These are phyloP conservation scores for Nowickia ferox DNA, from an alignment of 2,888 invertebrate species.

Conservation along the genomic window DNA sequence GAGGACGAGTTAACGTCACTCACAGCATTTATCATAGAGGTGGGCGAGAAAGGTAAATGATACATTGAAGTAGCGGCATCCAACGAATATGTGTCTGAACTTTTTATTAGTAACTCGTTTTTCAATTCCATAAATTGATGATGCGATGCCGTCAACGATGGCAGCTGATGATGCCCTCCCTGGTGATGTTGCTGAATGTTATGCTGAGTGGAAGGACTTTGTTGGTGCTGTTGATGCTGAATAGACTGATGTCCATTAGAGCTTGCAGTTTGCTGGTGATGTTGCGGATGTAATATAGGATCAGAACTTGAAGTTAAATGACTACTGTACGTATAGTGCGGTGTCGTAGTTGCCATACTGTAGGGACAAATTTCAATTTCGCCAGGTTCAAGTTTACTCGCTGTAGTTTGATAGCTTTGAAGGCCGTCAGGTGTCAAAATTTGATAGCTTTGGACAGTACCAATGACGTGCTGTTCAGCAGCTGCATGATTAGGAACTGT, in stretches of 20 bases:
- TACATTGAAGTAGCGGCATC: conserved; percentile 81
- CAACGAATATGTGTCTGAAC: conserved; percentile 79
- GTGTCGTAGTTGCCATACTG: conserved; percentile 75
- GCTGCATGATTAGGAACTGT: conserved; percentile 73
- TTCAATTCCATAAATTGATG: conserved; percentile 82
- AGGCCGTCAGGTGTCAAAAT: conserved; percentile 81
- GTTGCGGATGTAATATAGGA: conserved; percentile 73
- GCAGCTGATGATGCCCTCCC: conserved; percentile 66
- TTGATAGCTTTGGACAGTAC: conserved; percentile 82
- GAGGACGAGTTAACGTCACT: conserved; percentile 81
- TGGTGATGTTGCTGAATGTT: conserved; percentile 71
- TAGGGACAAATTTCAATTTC: conserved; percentile 81
- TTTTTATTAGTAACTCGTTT: conserved; percentile 80
- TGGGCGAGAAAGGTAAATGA: conserved; percentile 82
- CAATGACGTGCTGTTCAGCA: conserved; percentile 80
- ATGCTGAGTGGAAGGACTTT: conserved; percentile 44
- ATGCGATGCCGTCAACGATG: conserved; percentile 72
- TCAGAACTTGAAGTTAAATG: conserved; percentile 73
- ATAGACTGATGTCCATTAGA: conserved; percentile 74
- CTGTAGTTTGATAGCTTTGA: conserved; percentile 79
- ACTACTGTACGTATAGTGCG: conserved; percentile 80
- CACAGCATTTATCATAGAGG: conserved; percentile 82
- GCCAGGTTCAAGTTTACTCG: conserved; percentile 74
- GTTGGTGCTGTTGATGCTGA: conserved; percentile 71
- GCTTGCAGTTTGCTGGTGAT: conserved; percentile 76